Conservation (phyloP, 2,797 vertebrate species). For the Trichosurus vulpecula region DNA sequence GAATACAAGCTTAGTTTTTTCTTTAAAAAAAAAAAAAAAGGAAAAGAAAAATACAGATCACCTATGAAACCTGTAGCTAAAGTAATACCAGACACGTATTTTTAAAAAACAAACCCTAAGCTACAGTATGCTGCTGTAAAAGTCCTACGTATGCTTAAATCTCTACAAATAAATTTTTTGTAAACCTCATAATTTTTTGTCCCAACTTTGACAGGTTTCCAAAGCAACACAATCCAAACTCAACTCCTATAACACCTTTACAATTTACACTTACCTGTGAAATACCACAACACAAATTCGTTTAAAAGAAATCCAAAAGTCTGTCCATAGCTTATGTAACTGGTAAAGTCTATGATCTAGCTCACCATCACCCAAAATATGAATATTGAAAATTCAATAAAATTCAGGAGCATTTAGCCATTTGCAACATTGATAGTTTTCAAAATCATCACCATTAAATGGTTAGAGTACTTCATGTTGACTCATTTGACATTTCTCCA, state of each 20-base stretch:
- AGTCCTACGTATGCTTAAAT: background rate
- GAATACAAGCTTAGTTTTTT: conserved; percentile 44
- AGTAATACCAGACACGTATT: conserved; percentile 15
- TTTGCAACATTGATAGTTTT: background rate
- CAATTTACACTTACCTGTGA: background rate
- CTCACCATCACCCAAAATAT: background rate
- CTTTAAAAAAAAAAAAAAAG: conserved; percentile 52
- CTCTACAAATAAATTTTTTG: conserved; percentile 20
- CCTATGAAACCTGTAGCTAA: background rate
- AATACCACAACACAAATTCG: background rate
- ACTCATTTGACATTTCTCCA: conserved; percentile 18
- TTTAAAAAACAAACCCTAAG: background rate
- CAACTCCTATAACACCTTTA: conserved; percentile 6
- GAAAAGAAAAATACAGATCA: conserved; percentile 9
- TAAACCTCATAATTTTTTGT: conserved; percentile 16
- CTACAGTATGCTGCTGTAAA: background rate
- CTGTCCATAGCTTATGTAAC: conserved; percentile 21
- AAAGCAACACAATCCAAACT: conserved; percentile 43
- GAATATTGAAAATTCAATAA: background rate
- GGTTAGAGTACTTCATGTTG: background rate
- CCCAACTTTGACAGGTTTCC: background rate
- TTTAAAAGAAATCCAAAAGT: conserved; percentile 27
- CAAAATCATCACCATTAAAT: background rate
- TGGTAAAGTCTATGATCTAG: background rate
- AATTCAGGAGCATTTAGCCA: background rate